Evolutionary conservation across 2,888 invertebrate genomes (phyloP), one percentile per base, ranked within the genome.

Genomic region (Stenolophus ochropezus): DNA sequence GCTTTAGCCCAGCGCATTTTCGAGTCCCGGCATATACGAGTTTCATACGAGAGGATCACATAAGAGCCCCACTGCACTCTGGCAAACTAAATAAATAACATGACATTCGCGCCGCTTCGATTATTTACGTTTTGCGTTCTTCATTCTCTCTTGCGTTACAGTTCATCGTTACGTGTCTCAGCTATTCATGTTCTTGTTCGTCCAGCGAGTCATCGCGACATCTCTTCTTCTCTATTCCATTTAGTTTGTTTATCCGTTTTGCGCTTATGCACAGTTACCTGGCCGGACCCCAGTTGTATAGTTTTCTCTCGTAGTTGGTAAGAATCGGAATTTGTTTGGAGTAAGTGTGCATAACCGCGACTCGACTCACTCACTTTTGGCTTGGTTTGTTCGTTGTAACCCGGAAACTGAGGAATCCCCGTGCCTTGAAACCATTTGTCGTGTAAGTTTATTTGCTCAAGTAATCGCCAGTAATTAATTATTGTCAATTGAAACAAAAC

Each of bases 391-490:
- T 58, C 76, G 47, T 79, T 71, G 51, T 51, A n/a, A 49, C 71
- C 81, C 75, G 51, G 65, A 81, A 74, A 81, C 75, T 75, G 65
- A 81, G 75, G 65, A 81, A 61, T 75, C 81, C 81, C 81, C 81
- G 81, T 81, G 81, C 81, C 81, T 81, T 81, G 81, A 81, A 75
- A 81, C 81, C 81, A 81, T 81, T 75, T 81, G 81, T 81, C 81
- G 81, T 81, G 75, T 75, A 53, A 81, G 65, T 81, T 81, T 81
- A 81, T 81, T 81, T 81, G 81, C 81, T 81, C 81, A 81, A 81
- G 74, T 81, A 81, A 81, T 65, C 81, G 81, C 81, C 81, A 81
- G 81, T 81, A 81, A 81, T 81, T 75, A 81, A 81, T 81, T 81
- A 81, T 81, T 81, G 81, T 81, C 81, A 81, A 81, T 81, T 81